A percentile compares a stretch with the other conserved stretches of the same genome.
phyloP scores from a whole-genome alignment of 2,113 vertebrate species.

The Porphyrio hochstetteri region DNA sequence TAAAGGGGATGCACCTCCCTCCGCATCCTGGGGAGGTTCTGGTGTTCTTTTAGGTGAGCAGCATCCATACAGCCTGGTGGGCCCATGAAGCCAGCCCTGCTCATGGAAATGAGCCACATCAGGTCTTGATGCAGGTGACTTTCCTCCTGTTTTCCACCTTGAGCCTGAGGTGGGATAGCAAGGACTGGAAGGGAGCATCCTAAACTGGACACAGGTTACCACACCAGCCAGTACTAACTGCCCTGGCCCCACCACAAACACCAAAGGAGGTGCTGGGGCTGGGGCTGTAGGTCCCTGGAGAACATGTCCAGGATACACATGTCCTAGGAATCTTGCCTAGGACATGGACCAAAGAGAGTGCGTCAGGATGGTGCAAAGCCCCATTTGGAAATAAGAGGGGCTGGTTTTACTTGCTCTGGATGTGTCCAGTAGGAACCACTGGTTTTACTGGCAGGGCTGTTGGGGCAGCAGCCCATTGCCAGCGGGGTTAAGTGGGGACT shows the following conservation, averaged over 20 bases:
- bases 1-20: neutral
- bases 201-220: neutral
- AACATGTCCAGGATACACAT: neutral
- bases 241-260: rapidly evolving
- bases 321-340: neutral
- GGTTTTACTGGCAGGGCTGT: neutral
- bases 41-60: neutral
- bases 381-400: neutral
- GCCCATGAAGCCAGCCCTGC: neutral
- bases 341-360: neutral
- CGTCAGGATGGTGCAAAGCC: neutral
- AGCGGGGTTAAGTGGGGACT: neutral
- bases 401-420: neutral
- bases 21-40: neutral
- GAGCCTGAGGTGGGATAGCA: neutral
- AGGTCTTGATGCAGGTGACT: neutral
- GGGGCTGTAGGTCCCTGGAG: rapidly evolving
- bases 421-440: neutral
- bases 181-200: neutral
- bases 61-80: rapidly evolving
- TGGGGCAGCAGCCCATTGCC: neutral
- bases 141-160: neutral
- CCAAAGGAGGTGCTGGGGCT: neutral
- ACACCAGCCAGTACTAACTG: neutral
- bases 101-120: neutral